A percentile compares a stretch with the other conserved stretches of the same genome.
phyloP scores from a whole-genome alignment of 2,113 vertebrate species.

The Capreolus pygargus region DNA sequence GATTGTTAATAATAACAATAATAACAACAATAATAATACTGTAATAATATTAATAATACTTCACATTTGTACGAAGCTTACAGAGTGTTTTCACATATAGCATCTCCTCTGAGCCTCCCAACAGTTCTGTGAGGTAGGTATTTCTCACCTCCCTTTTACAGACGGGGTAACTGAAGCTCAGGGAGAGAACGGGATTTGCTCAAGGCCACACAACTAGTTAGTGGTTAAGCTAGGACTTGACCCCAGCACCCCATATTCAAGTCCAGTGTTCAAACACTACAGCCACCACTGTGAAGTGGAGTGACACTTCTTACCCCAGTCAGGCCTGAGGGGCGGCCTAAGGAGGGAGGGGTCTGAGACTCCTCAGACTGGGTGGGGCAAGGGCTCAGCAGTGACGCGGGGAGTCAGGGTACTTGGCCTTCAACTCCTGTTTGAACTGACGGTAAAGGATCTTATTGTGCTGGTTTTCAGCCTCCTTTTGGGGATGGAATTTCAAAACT shows the following conservation, averaged over 20 bases:
- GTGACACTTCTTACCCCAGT: slow-evolving; percentile 50
- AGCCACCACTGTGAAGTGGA: slow-evolving; percentile 52
- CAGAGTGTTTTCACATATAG: slow-evolving; percentile 63
- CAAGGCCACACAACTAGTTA: slow-evolving; percentile 74
- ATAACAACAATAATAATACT: slow-evolving; percentile 62
- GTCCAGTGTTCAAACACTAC: slow-evolving; percentile 66
- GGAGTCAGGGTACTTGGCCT: slow-evolving; percentile 89
- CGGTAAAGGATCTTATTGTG: slow-evolving; percentile 91
- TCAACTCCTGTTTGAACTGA: slow-evolving; percentile 92
- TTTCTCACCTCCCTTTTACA: slow-evolving; percentile 59
- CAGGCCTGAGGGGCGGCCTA: slow-evolving; percentile 28
- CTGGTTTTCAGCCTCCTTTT: slow-evolving; percentile 92
- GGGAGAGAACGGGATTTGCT: slow-evolving; percentile 60
- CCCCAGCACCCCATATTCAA: slow-evolving; percentile 68
- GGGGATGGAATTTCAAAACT: slow-evolving; percentile 89
- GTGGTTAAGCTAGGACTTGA: slow-evolving; percentile 68
- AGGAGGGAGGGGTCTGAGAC: slow-evolving; percentile 41
- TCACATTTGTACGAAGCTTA: slow-evolving; percentile 73
- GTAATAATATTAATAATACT: slow-evolving; percentile 68
- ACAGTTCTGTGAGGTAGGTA: slow-evolving; percentile 66
- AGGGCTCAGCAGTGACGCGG: slow-evolving; percentile 85
- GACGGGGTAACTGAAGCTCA: slow-evolving; percentile 53
- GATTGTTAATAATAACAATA: slow-evolving; percentile 64
- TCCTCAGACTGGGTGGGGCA: slow-evolving; percentile 25
- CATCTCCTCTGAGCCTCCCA: slow-evolving; percentile 66